Base-by-base conservation (phyloP, 2,888 invertebrate species). In the Cylloceria caligata region DNA sequence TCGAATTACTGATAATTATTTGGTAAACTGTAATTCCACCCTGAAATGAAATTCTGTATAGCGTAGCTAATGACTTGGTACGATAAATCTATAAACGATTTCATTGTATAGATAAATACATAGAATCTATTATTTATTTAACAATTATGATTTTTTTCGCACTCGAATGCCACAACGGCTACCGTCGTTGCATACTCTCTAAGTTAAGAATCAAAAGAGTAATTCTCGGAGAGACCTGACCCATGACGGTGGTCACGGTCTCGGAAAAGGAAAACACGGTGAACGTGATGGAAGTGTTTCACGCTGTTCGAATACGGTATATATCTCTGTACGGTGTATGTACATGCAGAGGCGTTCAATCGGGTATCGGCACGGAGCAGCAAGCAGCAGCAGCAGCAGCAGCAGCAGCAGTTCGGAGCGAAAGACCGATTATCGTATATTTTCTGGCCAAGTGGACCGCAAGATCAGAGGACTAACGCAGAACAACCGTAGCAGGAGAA, bases 221-320 rank as follows among this genome's bases (percentile, higher is more conserved):
- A 77, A 73, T 81, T 77, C 77, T 68, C 64, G 36, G 62, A 11
- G 73, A 55, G 45, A 73, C 55, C 30, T 81, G 81, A 81, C 81
- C 81, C 81, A 77, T 81, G 77, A 77, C 77, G 72, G 68, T 77
- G 77, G 81, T 81, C 81, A 81, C 57, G 81, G 81, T 73, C 81
- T 73, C 47, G 73, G 64, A 73, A 73, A 81, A 73, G 64, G n/a
- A 36, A 73, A 81, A 81, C 62, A 72, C 36, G 62, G 67, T 64
- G 81, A 73, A 47, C 73, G 81, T 57, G 81, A 72, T 81, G 45
- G 77, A 81, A 71, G 77, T 64, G 49, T 73, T 72, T 81, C 52
- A 42, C 68, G 34, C 34, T n/a, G 24, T 36, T 34, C 16, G 21
- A 21, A 21, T 36, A 19, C 42, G 34, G 13, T 55, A 55, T 65